Conservation (phyloP, 2,888 invertebrate genomes). For the Agrochola litura region DNA sequence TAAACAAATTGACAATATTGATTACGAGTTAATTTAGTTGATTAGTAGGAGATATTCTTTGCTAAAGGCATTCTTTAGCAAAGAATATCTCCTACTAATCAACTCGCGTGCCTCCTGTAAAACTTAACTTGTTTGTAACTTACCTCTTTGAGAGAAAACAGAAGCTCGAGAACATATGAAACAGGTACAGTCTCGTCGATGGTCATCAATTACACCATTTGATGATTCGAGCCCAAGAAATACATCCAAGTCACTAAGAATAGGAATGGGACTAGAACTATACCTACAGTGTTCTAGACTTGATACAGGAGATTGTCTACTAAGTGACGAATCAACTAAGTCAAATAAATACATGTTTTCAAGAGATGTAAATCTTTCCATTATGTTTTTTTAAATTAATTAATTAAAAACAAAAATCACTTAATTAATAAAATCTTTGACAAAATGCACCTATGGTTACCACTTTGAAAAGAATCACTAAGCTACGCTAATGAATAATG, state of each 20-base stretch:
- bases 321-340: background rate
- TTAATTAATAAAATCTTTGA: constrained; percentile 3
- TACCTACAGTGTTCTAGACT: background rate
- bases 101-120: background rate
- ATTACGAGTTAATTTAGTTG: background rate
- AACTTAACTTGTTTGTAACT: background rate
- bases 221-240: background rate
- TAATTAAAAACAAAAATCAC: background rate
- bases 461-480: background rate
- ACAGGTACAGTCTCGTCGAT: background rate
- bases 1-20: background rate
- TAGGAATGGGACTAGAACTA: constrained; percentile 17
- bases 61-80: background rate
- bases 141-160: constrained; percentile 2
- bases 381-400: background rate
- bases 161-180: background rate
- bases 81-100: background rate
- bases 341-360: constrained; percentile 10
- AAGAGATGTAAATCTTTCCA: background rate
- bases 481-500: background rate
- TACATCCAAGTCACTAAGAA: background rate
- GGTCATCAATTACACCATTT: too few relatives aligned
- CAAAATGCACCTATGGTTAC: background rate
- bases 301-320: constrained; percentile 13
- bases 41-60: too few relatives aligned